These are phyloP conservation scores for Aphyosemion australe DNA, from an alignment of 2,113 vertebrate genomes.

Conservation along the genomic window DNA sequence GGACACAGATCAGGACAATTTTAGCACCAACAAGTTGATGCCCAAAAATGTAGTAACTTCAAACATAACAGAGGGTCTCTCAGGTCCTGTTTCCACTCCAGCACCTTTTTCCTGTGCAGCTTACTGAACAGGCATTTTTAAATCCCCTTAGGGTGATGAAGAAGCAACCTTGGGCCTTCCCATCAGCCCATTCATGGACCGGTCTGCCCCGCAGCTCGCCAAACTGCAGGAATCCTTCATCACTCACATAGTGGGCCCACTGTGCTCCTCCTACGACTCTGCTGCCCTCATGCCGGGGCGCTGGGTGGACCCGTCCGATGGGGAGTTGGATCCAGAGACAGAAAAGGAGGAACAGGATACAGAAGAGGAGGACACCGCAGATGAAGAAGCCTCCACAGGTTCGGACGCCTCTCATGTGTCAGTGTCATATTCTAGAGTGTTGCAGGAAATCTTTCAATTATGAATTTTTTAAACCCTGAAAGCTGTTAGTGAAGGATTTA, in stretches of 20 bases:
- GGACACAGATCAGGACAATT: no score
- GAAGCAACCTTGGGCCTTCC: conserved; percentile 92
- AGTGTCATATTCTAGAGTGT: no score
- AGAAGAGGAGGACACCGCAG: conserved; percentile 64
- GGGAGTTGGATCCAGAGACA: conserved; percentile 60
- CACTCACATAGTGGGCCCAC: conserved; percentile 93
- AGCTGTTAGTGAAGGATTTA: no score
- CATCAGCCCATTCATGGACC: conserved; percentile 97
- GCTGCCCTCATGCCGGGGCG: conserved; percentile 91
- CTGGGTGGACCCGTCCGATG: conserved; percentile 85
- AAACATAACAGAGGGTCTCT: no score
- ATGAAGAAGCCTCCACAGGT: conserved; percentile 82
- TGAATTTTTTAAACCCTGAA: no score
- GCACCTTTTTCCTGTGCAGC: no score
- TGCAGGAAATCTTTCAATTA: no score
- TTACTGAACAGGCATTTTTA: background rate
- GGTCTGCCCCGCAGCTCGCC: conserved; percentile 91
- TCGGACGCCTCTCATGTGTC: conserved; percentile 76
- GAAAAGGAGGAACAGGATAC: conserved; percentile 56
- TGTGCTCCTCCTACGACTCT: conserved; percentile 91
- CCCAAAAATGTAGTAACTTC: no score
- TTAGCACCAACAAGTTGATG: no score
- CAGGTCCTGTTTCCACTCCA: no score
- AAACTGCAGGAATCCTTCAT: conserved; percentile 97
- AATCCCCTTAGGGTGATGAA: conserved; percentile 86